Conservation (phyloP, 2,797 vertebrate genomes). For the Alosa sapidissima region DNA sequence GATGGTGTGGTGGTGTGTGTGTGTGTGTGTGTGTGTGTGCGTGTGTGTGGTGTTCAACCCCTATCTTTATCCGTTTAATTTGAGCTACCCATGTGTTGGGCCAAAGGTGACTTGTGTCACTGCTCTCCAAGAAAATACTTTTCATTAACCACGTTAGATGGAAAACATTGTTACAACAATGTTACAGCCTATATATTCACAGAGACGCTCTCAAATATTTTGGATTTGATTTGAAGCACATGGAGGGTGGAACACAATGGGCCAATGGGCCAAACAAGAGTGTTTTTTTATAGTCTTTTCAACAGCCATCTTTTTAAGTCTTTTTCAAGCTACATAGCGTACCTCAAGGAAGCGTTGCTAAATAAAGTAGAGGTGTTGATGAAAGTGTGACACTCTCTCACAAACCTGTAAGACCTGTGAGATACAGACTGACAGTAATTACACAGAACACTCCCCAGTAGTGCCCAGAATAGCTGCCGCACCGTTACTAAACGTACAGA, state of each 20-base stretch:
- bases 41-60: background rate
- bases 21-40: too few relatives aligned
- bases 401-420: background rate
- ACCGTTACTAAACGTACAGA: background rate
- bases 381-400: background rate
- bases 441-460: background rate
- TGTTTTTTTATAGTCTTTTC: background rate
- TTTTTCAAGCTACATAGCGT: background rate
- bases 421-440: background rate
- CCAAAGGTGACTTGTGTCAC: background rate
- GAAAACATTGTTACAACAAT: too few relatives aligned
- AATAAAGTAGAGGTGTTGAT: background rate
- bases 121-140: background rate
- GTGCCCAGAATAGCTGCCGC: background rate
- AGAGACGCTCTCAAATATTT: too few relatives aligned
- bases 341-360: background rate
- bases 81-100: background rate
- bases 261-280: background rate
- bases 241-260: background rate
- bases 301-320: background rate
- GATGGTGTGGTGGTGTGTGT: background rate
- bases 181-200: too few relatives aligned
- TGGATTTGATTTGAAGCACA: too few relatives aligned
- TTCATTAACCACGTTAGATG: background rate
- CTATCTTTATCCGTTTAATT: background rate